Percentiles rank a stretch among this genome's conserved stretches.
Conservation (phyloP, 2,113 vertebrate genomes). For the Alectura lathami region DNA sequence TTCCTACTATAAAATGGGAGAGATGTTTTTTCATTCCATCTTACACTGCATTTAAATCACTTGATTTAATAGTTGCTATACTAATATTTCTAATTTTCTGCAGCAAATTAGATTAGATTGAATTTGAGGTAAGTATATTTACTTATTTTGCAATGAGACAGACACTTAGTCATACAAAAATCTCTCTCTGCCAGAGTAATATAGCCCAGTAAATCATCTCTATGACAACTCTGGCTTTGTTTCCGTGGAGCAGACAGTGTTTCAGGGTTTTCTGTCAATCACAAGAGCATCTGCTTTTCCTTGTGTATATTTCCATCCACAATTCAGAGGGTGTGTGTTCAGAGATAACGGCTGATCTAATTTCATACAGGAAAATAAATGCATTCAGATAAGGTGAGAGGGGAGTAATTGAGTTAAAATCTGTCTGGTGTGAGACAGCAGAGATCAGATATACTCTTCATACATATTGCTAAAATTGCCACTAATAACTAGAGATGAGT, state of each 20-base stretch:
- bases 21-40: background rate
- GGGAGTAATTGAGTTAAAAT: slow-evolving; percentile 47
- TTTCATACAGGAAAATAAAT: slow-evolving; percentile 33
- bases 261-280: slow-evolving; percentile 21
- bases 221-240: slow-evolving; percentile 46
- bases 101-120: background rate
- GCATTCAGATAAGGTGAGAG: slow-evolving; percentile 54
- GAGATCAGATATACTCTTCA: slow-evolving; percentile 20
- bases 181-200: background rate
- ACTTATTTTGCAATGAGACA: slow-evolving; percentile 6
- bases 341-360: slow-evolving; percentile 58
- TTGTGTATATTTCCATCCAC: slow-evolving; percentile 18
- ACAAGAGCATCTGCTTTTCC: slow-evolving; percentile 36
- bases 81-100: slow-evolving; percentile 24
- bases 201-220: slow-evolving; percentile 30
- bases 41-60: background rate
- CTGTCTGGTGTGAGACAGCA: slow-evolving; percentile 13
- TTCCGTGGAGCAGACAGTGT: slow-evolving; percentile 15
- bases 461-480: slow-evolving; percentile 10
- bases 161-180: slow-evolving; percentile 4
- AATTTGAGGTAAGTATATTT: slow-evolving; percentile 1
- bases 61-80: background rate
- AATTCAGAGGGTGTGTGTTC: background rate
- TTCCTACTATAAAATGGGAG: background rate
- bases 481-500: background rate